Conservation (phyloP, 2,888 invertebrate species). For the Phanerotoma sp. region DNA sequence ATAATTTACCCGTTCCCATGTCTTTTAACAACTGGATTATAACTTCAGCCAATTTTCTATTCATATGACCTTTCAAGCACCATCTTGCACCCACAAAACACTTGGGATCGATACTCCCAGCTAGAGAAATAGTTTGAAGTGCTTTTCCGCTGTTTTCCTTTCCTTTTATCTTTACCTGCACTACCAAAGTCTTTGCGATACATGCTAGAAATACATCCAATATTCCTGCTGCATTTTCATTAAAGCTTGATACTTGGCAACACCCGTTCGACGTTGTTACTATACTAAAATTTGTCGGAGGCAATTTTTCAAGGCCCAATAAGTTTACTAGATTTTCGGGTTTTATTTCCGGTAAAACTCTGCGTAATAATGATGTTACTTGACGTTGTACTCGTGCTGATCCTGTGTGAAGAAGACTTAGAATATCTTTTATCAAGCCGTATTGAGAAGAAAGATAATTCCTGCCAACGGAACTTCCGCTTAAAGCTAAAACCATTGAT, state of each 20-base stretch:
- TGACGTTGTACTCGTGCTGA: conserved; percentile 94
- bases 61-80: conserved; percentile 86
- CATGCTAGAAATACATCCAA: conserved; percentile 89
- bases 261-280: conserved; percentile 61
- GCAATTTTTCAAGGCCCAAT: conserved; percentile 70
- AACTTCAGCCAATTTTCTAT: conserved; percentile 82
- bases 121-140: conserved; percentile 62
- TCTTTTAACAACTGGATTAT: conserved; percentile 87
- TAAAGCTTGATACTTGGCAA: conserved; percentile 57
- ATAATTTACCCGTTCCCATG: conserved; percentile 86
- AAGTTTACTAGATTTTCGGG: conserved; percentile 81
- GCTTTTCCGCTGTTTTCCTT: conserved; percentile 60
- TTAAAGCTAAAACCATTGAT: conserved; percentile 90
- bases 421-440: conserved; percentile 78
- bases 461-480: conserved; percentile 88
- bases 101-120: conserved; percentile 64
- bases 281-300: conserved; percentile 76
- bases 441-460: conserved; percentile 88
- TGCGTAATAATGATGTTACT: conserved; percentile 80
- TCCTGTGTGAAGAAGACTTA: conserved; percentile 88
- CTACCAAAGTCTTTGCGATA: conserved; percentile 85
- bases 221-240: conserved; percentile 68
- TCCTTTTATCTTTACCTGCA: conserved; percentile 83
- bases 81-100: conserved; percentile 66
- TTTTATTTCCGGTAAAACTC: conserved; percentile 87